Base-by-base conservation (phyloP, 1,140 invertebrate species). In the Drosophila biarmipes region DNA sequence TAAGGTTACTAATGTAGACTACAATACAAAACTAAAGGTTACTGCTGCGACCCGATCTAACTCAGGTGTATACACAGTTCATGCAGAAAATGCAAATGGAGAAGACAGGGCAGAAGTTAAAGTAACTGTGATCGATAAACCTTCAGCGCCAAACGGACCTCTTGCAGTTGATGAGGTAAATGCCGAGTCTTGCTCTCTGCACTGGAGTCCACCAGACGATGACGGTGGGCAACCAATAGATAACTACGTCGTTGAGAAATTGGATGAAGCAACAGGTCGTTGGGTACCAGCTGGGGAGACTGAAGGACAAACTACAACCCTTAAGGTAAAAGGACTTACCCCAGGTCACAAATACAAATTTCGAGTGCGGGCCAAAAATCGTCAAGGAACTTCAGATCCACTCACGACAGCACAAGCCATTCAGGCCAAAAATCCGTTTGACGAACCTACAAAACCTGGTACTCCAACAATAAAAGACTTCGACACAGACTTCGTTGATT, bases 351-450 rank as follows among this genome's bases (percentile, higher is more conserved):
- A 98, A 92, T 99, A 99, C 93, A 98, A 98, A 92, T 99, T 99
- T 94, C 93, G 98, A 67, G 98, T 99, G 0, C 94, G 96, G 29
- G 98, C 98, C 24, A 97, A 98, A 35, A 99, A 99, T 90, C 96
- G 96, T 66, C 97, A 99, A 94, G 99, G 98, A 49, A 96, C 96
- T 92, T 99, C 98, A 21, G 98, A 99, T 82, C 98, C 98, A 17
- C 93, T 99, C 2, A 96, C 96, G 1, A 96, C 97, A 15, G 93
- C 94, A n/a, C 95, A 97, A 84, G 94, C 96, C n/a, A 97, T 97
- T 72, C 96, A 98, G 92, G 99, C 99, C 43, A 99, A 99, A 92
- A 99, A 99, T 96, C 98, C 98, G 46, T 99, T 97, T 93, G 98
- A 97, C 92, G 94, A 95, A 55, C 96, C 97, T 35, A 95, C 95